A percentile compares a stretch with the other conserved stretches of the same genome.
Conservation (phyloP, 2,888 invertebrate genomes). For the Pseudococcus viburni region DNA sequence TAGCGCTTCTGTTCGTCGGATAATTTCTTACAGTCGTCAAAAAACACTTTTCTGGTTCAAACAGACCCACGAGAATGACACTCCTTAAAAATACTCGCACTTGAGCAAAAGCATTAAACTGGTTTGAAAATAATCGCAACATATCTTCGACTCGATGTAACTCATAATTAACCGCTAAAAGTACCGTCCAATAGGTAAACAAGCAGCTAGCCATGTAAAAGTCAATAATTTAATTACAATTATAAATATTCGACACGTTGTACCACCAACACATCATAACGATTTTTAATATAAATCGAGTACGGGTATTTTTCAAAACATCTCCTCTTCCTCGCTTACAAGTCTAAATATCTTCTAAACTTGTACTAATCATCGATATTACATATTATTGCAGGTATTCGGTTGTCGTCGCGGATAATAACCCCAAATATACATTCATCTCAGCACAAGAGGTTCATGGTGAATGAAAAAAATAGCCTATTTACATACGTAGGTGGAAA, state of each 20-base stretch:
- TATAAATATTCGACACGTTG: conserved; percentile 39
- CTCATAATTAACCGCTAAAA: conserved; percentile 45
- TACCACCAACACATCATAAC: conserved; percentile 36
- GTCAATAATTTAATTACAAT: conserved; percentile 48
- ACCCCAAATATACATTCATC: neutral
- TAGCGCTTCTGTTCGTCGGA: neutral
- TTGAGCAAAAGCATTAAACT: conserved; percentile 15
- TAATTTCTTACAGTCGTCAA: neutral
- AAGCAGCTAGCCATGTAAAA: conserved; percentile 41
- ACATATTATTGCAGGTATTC: neutral
- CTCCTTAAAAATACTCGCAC: conserved; percentile 24
- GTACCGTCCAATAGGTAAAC: conserved; percentile 41
- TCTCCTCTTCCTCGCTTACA: neutral
- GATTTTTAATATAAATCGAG: neutral
- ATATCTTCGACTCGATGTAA: neutral
- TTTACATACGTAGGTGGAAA: too few species aligned
- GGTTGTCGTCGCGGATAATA: neutral
- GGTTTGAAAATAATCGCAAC: conserved; percentile 36
- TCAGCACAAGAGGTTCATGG: neutral
- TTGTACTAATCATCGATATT: neutral
- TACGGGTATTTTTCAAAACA: neutral
- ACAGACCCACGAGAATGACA: conserved; percentile 10
- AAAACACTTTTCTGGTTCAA: conserved; percentile 27
- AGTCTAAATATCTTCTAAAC: neutral
- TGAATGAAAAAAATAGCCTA: too few species aligned